Evolutionary conservation across 1,140 invertebrate genomes (phyloP).

Genomic region (Myzus persicae): DNA sequence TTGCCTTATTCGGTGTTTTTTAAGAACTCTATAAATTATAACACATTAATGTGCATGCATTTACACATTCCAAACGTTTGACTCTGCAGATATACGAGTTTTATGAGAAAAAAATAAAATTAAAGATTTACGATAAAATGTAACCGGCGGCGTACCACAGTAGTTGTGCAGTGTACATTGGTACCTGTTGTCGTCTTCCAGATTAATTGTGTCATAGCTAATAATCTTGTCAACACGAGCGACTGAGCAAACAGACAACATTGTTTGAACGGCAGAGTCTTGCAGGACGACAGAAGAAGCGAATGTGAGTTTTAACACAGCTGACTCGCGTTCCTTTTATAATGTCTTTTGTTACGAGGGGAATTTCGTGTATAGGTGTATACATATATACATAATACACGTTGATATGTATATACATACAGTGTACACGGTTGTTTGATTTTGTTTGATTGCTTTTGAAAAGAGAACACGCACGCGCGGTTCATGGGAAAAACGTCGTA

Average conservation of each 20-base stretch:
- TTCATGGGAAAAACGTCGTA: constrained; percentile 56
- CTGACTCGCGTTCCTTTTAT: constrained; percentile 35
- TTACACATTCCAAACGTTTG: background rate
- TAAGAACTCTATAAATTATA: background rate
- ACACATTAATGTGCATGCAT: background rate
- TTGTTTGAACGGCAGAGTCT: background rate
- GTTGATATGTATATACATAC: background rate
- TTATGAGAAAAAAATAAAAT: background rate
- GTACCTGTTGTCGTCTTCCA: background rate
- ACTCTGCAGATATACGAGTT: background rate
- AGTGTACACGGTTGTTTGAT: constrained; percentile 43
- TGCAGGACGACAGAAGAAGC: background rate
- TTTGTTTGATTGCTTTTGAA: constrained; percentile 56
- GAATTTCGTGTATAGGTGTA: background rate
- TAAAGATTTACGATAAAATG: background rate
- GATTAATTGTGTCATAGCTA: background rate
- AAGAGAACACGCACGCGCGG: constrained; percentile 24
- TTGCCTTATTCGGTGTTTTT: too few species aligned
- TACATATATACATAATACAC: background rate
- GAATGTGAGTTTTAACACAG: constrained; percentile 40
- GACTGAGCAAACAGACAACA: background rate
- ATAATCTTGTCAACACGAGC: constrained; percentile 20
- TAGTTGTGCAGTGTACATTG: too few species aligned
- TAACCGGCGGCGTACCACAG: background rate
- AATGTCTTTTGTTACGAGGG: constrained; percentile 34